Evolutionary conservation across 2,888 invertebrate genomes (phyloP).

Genomic region (Hololepta plana): DNA sequence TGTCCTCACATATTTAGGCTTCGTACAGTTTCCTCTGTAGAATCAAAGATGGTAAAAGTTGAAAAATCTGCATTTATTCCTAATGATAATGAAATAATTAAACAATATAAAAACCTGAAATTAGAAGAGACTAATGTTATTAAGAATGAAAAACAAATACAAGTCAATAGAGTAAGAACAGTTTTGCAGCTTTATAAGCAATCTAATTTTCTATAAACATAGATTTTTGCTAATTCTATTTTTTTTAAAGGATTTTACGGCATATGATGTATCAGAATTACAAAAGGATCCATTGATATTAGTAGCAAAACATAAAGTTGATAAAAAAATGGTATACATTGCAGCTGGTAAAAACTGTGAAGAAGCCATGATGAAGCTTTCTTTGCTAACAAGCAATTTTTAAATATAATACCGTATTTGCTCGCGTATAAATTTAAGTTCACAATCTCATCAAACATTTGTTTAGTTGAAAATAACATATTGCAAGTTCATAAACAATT

Average conservation of each 20-base stretch:
- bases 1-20: not conserved
- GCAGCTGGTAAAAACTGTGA: not conserved
- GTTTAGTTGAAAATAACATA: too few species aligned
- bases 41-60: not conserved
- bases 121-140: not conserved
- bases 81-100: conserved; percentile 2
- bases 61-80: conserved; percentile 1
- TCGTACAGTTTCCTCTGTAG: not conserved
- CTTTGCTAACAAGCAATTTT: not conserved
- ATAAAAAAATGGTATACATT: conserved; percentile 1
- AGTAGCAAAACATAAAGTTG: not conserved
- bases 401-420: not conserved
- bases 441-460: not conserved
- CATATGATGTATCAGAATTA: conserved; percentile 1
- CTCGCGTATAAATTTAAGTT: conserved; percentile 1
- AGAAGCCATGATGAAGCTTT: conserved; percentile 1
- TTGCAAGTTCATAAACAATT: too few species aligned
- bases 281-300: conserved; percentile 2
- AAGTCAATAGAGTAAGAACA: conserved; percentile 4
- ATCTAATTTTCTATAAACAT: too few species aligned
- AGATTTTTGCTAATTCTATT: too few species aligned
- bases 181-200: conserved; percentile 1
- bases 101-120: conserved; percentile 6
- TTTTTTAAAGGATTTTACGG: too few species aligned
- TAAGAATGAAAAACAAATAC: conserved; percentile 7